Evolutionary conservation across 2,113 vertebrate species (phyloP), one percentile per base, ranked within the genome.

Genomic region (Paracanthobrama guichenoti): DNA sequence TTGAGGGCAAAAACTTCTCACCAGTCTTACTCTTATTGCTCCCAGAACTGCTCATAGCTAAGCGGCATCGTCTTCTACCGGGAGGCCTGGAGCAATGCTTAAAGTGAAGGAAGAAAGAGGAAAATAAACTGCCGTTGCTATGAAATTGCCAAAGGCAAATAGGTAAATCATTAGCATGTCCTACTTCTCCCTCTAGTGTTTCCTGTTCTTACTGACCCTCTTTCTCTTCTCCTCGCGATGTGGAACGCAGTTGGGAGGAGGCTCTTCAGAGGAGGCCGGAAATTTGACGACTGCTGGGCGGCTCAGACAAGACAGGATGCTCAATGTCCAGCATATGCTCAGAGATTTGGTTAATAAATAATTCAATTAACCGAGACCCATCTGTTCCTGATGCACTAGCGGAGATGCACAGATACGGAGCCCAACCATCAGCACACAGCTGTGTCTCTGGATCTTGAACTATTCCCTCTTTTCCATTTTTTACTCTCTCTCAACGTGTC

Each of bases 41-140:
- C 84, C 88, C 87, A 79, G 82, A 91, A 92, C 89, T 89, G 90
- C 90, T 91, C 91, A 93, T 89, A 89, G 88, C 88, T 85, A 85
- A 39, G 48, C 24, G 0, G 84, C 88, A 89, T n/a, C 24, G 16
- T 48, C 88, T 92, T 84, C 87, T 90, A 87, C 85, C 82, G 88
- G 87, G 79, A 20, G 62, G 76, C 91, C 90, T 78, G 78, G 84
- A 90, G 91, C 87, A 60, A 88, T 85, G 81, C 80, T 84, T 46
- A 35, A 66, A 84, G 72, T 73, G 42, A 18, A 75, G 82, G 44
- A 82, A 82, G 59, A 84, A 67, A 84, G 59, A 42, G 28, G 73
- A 79, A 39, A 46, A 39, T 50, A 72, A 67, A 64, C 13, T 59
- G 46, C 42, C 46, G 6, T 9, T 76, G 14, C 55, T 31, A 60